Conservation (phyloP, 2,113 vertebrate genomes). For the Carlito syrichta region DNA sequence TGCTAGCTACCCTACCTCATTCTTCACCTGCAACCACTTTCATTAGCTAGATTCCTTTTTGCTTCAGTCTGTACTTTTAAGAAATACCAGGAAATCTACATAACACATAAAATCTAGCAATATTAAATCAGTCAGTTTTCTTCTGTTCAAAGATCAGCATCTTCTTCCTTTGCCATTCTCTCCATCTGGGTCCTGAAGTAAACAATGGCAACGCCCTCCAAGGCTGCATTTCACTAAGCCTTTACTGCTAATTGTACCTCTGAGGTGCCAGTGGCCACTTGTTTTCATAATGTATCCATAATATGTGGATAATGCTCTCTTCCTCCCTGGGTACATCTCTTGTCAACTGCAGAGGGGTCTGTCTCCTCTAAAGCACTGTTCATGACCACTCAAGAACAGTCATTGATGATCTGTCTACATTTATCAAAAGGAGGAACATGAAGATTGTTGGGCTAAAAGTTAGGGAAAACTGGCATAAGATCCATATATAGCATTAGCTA, state of each 20-base stretch:
- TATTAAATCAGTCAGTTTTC: background rate
- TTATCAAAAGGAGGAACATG: background rate
- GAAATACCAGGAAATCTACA: background rate
- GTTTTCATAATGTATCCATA: background rate
- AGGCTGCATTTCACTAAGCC: background rate
- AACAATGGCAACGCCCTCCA: background rate
- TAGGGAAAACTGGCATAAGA: background rate
- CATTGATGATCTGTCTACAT: background rate
- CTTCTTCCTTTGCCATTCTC: background rate
- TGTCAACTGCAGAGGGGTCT: background rate
- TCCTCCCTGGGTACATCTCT: background rate
- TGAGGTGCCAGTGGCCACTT: rapidly evolving
- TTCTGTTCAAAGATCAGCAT: background rate
- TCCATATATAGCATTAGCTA: background rate
- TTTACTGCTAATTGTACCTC: background rate
- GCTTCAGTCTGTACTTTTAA: background rate
- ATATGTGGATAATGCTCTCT: background rate
- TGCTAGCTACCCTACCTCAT: too few relatives aligned
- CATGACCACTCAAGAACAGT: background rate
- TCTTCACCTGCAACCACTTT: background rate
- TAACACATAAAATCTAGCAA: background rate
- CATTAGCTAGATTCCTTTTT: background rate
- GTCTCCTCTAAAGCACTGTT: background rate
- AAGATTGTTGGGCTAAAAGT: background rate
- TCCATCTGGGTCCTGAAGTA: background rate